phyloP scores from a whole-genome alignment of 2,797 vertebrate genomes.

The Gobio occitaniae region DNA sequence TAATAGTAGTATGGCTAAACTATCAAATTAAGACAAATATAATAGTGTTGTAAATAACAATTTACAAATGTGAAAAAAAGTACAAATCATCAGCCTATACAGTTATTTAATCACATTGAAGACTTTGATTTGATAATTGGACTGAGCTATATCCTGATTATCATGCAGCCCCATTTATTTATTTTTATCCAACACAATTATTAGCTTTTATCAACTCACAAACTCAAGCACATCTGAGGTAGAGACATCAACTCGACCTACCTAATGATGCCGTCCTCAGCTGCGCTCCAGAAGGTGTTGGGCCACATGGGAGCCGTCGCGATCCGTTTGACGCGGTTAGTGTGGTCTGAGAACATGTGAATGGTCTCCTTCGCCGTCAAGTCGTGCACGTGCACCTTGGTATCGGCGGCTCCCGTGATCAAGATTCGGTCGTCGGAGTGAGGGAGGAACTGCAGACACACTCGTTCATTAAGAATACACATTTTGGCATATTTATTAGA shows the following conservation, averaged over 20 bases:
- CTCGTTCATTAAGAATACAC: conserved; percentile 5
- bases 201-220: conserved; percentile 54
- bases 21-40: background rate
- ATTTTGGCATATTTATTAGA: background rate
- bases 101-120: background rate
- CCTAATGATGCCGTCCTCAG: conserved; percentile 96
- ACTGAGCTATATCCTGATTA: background rate
- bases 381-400: conserved; percentile 98
- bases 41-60: background rate
- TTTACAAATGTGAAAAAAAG: background rate
- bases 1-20: background rate
- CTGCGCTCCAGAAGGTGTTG: conserved; percentile 99
- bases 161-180: no score
- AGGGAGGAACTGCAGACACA: conserved; percentile 87
- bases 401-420: conserved; percentile 95
- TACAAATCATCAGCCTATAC: background rate
- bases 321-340: conserved; percentile 95
- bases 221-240: background rate
- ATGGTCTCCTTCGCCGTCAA: conserved; percentile 95
- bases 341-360: conserved; percentile 99
- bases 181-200: background rate
- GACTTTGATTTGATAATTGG: background rate
- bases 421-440: conserved; percentile 95
- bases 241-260: background rate
- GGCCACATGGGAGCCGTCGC: conserved; percentile 99